A percentile compares a stretch with the other conserved stretches of the same genome.
These are phyloP conservation scores for Tamandua tetradactyla DNA, from an alignment of 2,797 vertebrate species.

Conservation along the genomic window DNA sequence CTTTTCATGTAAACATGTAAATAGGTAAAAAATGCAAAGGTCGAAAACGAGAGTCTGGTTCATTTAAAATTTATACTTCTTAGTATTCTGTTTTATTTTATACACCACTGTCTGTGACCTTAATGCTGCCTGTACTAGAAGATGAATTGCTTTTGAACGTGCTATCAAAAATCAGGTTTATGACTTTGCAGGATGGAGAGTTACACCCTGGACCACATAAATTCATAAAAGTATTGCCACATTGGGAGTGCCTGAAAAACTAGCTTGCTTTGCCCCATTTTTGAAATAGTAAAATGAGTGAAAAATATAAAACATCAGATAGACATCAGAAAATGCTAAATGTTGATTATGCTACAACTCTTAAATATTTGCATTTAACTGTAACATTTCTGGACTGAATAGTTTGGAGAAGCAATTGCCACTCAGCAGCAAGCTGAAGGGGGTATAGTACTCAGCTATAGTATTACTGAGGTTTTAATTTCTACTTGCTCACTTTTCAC, in stretches of 20 bases:
- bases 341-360: not conserved
- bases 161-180: slow-evolving; percentile 11
- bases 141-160: not conserved
- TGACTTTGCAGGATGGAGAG: not conserved
- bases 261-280: not conserved
- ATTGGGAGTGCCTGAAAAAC: not conserved
- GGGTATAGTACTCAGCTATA: not conserved
- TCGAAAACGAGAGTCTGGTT: slow-evolving; percentile 1
- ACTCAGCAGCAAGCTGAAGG: not conserved
- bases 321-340: not conserved
- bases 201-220: not conserved
- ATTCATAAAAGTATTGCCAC: not conserved
- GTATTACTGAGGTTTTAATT: not conserved
- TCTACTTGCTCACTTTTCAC: not conserved
- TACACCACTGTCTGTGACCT: not conserved
- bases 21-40: slow-evolving; percentile 15
- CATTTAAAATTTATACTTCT: not conserved
- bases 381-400: not conserved
- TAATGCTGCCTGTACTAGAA: slow-evolving; percentile 7
- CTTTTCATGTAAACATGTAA: slow-evolving; percentile 11
- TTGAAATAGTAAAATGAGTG: not conserved
- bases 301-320: slow-evolving; percentile 25
- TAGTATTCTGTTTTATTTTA: slow-evolving; percentile 8
- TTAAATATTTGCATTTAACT: not conserved
- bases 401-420: not conserved